Evolutionary conservation across 2,888 invertebrate species (phyloP), one percentile per base, ranked within the genome.

Genomic region (Octonoba sinensis): DNA sequence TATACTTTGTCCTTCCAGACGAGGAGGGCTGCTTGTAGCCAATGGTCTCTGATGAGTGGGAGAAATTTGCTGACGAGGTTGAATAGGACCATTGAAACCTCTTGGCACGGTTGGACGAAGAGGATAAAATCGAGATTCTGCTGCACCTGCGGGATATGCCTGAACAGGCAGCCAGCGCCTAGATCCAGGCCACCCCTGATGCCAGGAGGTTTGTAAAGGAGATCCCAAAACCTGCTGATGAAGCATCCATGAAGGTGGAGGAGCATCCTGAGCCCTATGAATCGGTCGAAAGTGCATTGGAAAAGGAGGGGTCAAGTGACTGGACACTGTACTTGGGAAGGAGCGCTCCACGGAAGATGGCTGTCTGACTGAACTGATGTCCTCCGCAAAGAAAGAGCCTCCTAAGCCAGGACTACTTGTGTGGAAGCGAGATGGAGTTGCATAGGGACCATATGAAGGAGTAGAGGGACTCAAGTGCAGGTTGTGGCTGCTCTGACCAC

Each of bases 311-410:
- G 86, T 84, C 62, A 86, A 84, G 27, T 86, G 85, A 72, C 86
- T 86, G 64, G 86, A 85, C n/a, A 85, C 84, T 0, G 86, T 86
- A 51, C 93, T 93, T 51, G 94, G 94, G 87, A 93, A 92, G 0
- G 95, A 94, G 70, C 93, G 92, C 87, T 88, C 88, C n/a, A 93
- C 95, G 12, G 92, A 93, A 22, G 94, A 94, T 60, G 94, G 93
- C 87, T 93, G 93, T 65, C 93, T 92, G 82, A 96, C 95, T 59
- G 95, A 95, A 89, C 95, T 95, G 86, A 96, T 91, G 89, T 96
- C 95, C 46, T 84, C 83, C 27, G 70, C 59, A 46, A 84, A 78
- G 47, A 82, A 83, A 36, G 79, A 77, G 44, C 73, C 79, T 13
- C 74, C 64, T 22, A 86, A 71, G 15, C 87, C 87, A 13, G 87